phyloP scores from a whole-genome alignment of 2,113 vertebrate species.

The Gasterosteus nipponicus region DNA sequence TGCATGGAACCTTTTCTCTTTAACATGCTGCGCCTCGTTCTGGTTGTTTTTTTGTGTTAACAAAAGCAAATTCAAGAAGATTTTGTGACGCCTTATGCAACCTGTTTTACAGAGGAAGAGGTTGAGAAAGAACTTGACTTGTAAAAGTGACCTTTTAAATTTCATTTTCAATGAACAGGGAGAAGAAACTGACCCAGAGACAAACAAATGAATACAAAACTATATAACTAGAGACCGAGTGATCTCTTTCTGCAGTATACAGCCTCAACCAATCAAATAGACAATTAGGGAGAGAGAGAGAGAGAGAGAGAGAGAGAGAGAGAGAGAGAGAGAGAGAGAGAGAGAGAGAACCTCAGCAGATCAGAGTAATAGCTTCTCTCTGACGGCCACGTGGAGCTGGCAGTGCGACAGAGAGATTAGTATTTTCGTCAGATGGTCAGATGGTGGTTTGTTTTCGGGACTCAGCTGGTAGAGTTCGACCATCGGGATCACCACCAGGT shows the following conservation, averaged over 20 bases:
- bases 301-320: conserved; percentile 5
- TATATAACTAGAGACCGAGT: conserved; percentile 10
- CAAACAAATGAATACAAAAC: background rate
- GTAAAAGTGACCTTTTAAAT: too few relatives aligned
- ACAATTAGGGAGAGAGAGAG: conserved; percentile 33
- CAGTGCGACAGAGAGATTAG: conserved; percentile 65
- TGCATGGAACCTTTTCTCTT: background rate
- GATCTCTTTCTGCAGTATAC: conserved; percentile 21
- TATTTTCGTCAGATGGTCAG: conserved; percentile 76
- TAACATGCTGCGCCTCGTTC: background rate
- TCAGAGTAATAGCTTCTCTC: conserved; percentile 37
- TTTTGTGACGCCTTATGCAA: background rate
- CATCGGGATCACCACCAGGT: conserved; percentile 66
- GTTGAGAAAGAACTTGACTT: background rate
- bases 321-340: conserved; percentile 12
- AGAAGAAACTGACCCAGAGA: background rate
- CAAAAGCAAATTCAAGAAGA: background rate
- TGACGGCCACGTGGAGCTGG: conserved; percentile 60
- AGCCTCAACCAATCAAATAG: conserved; percentile 26
- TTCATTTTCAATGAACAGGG: background rate
- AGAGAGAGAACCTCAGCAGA: conserved; percentile 28
- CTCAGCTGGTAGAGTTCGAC: conserved; percentile 77
- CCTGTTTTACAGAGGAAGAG: background rate
- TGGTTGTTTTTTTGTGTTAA: background rate
- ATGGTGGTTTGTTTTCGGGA: conserved; percentile 70